Evolutionary conservation across 2,888 invertebrate species (phyloP), one percentile per base, ranked within the genome.

Genomic region (Diachrysia chrysitis): DNA sequence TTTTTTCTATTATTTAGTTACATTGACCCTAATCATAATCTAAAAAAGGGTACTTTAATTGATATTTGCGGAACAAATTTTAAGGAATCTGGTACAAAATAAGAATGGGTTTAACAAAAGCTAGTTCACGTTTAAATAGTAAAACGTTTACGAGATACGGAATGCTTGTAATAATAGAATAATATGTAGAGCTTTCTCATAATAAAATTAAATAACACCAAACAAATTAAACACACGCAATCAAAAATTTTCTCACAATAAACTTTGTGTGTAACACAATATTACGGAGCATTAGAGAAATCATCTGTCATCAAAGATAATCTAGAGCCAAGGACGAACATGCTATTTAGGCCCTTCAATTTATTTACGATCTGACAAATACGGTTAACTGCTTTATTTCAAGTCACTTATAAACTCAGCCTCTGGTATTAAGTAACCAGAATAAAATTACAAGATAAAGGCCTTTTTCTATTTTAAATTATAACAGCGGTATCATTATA

Each of bases 261-360:
- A 37, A 51, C 5, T n/a, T 32, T 51, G 19, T 58, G 53, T 37
- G 35, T 29, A 42, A 21, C 42, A 62, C 58, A 64, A 29, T 64
- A 46, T 51, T 54, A 69, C 23, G 57, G 35, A 48, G 19, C 57
- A 58, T 64, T 69, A 58, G 60, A 21, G 17, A 25, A 35, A 29
- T 60, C 21, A 56, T 57, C 35, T 17, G 53, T 63, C 58, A 53
- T 58, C 57, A 58, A 60, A 53, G 53, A 14, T 21, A 29, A 21
- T 32, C 25, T 53, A 60, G 53, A n/a, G 21, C 10, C 21, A 23
- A 1, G 21, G 16, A 23, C 35, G 46, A 35, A 14, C 37, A 21
- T 46, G 25, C 58, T 19, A 32, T 23, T 37, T 37, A 42, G 16
- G 37, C 23, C 58, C 42, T 46, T 58, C 58, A 58, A 46, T 0